phyloP scores from a whole-genome alignment of 2,888 invertebrate genomes.

The Apoderus coryli region DNA sequence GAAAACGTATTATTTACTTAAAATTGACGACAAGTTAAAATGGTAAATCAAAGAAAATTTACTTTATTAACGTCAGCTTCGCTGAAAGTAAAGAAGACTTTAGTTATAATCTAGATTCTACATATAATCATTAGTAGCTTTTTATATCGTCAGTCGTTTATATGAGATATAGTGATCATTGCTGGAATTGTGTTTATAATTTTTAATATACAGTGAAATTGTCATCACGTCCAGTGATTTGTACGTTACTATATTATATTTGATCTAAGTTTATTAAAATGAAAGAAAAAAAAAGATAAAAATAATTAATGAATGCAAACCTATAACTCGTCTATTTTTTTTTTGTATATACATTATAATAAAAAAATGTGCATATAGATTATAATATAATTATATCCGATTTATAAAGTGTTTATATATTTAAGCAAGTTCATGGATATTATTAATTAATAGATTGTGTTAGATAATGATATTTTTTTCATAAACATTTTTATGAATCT shows the following conservation, averaged over 20 bases:
- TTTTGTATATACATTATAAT: conserved; percentile 35
- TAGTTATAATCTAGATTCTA: too few species aligned
- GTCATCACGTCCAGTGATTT: conserved; percentile 33
- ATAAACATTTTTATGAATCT: conserved; percentile 24
- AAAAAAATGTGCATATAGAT: conserved; percentile 35
- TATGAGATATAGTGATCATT: conserved; percentile 26
- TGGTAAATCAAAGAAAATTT: too few species aligned
- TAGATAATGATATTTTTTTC: conserved; percentile 25
- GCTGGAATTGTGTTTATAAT: conserved; percentile 30
- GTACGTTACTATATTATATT: conserved; percentile 30
- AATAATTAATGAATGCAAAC: conserved; percentile 26
- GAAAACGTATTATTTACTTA: too few species aligned
- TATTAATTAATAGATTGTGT: conserved; percentile 30
- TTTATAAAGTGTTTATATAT: conserved; percentile 33
- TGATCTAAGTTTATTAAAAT: conserved; percentile 24
- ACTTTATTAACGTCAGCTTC: too few species aligned
- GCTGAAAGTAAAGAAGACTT: too few species aligned
- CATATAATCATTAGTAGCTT: too few species aligned
- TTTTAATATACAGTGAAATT: too few species aligned
- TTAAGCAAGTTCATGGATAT: conserved; percentile 29
- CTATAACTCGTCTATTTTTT: conserved; percentile 29
- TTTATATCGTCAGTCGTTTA: conserved; percentile 23
- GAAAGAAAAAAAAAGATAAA: too few species aligned
- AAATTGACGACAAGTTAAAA: too few species aligned
- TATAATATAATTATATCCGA: conserved; percentile 32